Evolutionary conservation across 2,888 invertebrate species (phyloP).

Genomic region (Caenorhabditis drosophilae): DNA sequence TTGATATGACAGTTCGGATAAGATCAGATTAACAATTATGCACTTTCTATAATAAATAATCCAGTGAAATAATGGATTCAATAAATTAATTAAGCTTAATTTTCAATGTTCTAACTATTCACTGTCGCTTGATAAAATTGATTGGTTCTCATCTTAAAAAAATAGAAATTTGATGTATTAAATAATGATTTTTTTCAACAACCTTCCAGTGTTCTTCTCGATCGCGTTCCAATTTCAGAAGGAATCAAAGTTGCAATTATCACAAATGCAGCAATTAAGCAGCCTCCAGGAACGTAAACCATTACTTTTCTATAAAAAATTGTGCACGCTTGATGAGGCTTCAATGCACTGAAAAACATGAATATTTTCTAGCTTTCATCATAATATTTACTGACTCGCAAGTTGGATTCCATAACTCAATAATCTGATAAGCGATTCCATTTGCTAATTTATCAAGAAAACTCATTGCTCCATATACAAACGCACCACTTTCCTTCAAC

Average conservation of each 20-base stretch:
- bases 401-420: conserved; percentile 79
- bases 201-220: conserved; percentile 24
- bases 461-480: conserved; percentile 90
- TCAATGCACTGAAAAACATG: conserved; percentile 28
- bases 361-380: too few relatives aligned
- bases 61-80: too few relatives aligned
- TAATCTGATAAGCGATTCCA: conserved; percentile 83
- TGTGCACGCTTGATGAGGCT: conserved; percentile 47
- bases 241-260: conserved; percentile 54
- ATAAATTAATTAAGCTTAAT: too few relatives aligned
- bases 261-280: conserved; percentile 52
- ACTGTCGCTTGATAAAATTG: too few relatives aligned
- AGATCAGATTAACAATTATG: too few relatives aligned
- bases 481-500: conserved; percentile 80
- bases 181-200: too few relatives aligned
- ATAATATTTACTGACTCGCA: conserved; percentile 58
- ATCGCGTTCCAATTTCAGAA: conserved; percentile 45
- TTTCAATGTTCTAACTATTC: too few relatives aligned
- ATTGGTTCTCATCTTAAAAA: too few relatives aligned
- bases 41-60: too few relatives aligned
- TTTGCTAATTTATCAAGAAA: conserved; percentile 90
- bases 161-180: too few relatives aligned
- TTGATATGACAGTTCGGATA: too few relatives aligned
- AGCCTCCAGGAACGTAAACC: conserved; percentile 62
- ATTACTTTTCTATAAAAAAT: conserved; percentile 61